Evolutionary conservation across 2,797 vertebrate species (phyloP).

Genomic region (Oreochromis grahami): DNA sequence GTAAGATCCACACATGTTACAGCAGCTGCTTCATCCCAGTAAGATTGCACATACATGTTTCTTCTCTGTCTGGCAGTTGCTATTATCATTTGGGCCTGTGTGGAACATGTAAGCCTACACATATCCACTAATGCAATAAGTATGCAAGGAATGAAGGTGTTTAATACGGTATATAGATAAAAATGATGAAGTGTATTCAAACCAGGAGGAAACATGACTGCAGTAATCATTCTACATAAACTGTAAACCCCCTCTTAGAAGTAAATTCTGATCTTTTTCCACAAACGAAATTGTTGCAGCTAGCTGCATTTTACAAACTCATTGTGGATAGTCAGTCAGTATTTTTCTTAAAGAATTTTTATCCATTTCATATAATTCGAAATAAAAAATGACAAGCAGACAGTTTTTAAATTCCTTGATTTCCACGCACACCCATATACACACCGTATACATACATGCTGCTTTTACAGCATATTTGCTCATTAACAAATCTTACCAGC

Average conservation of each 20-base stretch:
- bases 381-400: not conserved
- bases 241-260: not conserved
- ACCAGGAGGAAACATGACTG: not conserved
- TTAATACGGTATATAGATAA: not conserved
- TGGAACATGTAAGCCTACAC: not conserved
- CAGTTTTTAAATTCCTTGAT: not conserved
- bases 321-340: fast-evolving
- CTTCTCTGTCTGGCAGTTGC: not conserved
- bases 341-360: not conserved
- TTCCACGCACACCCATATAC: not conserved
- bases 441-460: not conserved
- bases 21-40: fast-evolving
- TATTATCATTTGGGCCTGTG: not conserved
- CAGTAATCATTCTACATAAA: not conserved
- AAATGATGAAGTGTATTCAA: not conserved
- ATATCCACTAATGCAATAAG: not conserved
- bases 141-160: not conserved
- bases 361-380: not conserved
- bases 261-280: not conserved
- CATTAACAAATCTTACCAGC: conserved; percentile 23
- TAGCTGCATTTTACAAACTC: not conserved
- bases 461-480: not conserved
- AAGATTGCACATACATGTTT: not conserved
- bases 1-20: not conserved
- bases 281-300: not conserved